Base-by-base conservation (phyloP, 2,888 invertebrate species). In the Drosophila bunnanda region DNA sequence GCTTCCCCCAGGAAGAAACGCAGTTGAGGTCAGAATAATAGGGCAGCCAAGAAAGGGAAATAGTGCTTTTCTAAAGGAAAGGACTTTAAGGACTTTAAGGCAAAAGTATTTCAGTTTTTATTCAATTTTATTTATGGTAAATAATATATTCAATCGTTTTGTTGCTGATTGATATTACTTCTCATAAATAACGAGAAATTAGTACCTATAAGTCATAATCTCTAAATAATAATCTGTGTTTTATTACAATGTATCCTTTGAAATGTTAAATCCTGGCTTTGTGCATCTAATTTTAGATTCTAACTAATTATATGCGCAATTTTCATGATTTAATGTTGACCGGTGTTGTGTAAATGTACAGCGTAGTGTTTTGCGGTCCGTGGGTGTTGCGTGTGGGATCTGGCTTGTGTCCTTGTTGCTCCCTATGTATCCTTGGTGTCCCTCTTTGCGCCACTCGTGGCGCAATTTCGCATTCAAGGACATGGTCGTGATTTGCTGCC, bases 391-490 rank as follows among this genome's bases (percentile, higher is more conserved):
- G 43, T 34, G 54, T 68, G 69, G 46, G 46, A 48, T 64, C 34
- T 46, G 46, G 17, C 56, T 48, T 56, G 69, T 56, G 69, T 67
- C 67, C 67, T 67, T 67, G 67, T 28, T 48, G 69, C 57, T 67
- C 67, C 69, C 67, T 48, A 28, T 69, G 38, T 67, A 67, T 67
- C 69, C 67, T 69, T 69, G 67, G 39, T 22, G 39, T 25, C 28
- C 44, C 56, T 39, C 28, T 28, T 46, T 46, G 30, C 54, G 34
- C 46, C 28, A 43, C 53, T 59, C 57, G 62, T 82, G 57, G 76
- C 78, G 85, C 77, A 70, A 79, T 85, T 82, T 80, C 44, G 32
- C 44, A 64, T 82, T 85, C 88, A 85, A 88, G 82, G 82, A 78
- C 88, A 85, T 64, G 66, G 69, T 60, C 48, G 60, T 76, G 80